phyloP scores from a whole-genome alignment of 2,113 vertebrate species.

The Podilymbus podiceps region DNA sequence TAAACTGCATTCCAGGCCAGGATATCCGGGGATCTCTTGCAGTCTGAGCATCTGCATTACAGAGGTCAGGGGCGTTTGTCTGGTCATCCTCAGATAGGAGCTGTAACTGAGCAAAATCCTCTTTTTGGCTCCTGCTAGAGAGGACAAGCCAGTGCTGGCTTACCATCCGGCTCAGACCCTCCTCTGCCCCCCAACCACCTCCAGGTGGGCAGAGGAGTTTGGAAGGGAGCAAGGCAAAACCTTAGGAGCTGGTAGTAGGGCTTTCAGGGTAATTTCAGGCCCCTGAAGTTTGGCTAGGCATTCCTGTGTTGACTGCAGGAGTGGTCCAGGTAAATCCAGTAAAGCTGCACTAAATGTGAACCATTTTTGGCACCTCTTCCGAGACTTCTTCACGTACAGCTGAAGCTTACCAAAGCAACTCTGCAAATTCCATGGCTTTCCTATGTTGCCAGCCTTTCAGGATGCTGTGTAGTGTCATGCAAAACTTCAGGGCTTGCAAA shows the following conservation, averaged over 20 bases:
- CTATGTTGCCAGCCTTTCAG: neutral
- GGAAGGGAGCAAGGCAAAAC: neutral
- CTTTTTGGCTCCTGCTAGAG: neutral
- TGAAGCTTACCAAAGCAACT: neutral
- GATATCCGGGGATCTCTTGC: neutral
- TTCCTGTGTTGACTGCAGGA: neutral
- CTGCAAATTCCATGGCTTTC: neutral
- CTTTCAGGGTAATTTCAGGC: neutral
- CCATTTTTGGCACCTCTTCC: neutral
- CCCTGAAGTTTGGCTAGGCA: neutral
- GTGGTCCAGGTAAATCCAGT: neutral
- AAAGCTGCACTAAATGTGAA: neutral
- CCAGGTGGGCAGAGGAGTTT: neutral
- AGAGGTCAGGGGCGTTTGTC: neutral
- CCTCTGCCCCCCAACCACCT: neutral
- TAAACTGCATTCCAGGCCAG: neutral
- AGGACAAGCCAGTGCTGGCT: neutral
- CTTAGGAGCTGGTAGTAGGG: neutral
- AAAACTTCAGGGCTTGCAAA: neutral
- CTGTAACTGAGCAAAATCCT: neutral
- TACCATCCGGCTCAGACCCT: neutral
- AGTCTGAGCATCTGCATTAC: neutral
- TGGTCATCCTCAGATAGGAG: neutral
- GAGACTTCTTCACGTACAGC: neutral
- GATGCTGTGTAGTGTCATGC: neutral